phyloP scores from a whole-genome alignment of 1,140 invertebrate genomes.

The Batillaria attramentaria region DNA sequence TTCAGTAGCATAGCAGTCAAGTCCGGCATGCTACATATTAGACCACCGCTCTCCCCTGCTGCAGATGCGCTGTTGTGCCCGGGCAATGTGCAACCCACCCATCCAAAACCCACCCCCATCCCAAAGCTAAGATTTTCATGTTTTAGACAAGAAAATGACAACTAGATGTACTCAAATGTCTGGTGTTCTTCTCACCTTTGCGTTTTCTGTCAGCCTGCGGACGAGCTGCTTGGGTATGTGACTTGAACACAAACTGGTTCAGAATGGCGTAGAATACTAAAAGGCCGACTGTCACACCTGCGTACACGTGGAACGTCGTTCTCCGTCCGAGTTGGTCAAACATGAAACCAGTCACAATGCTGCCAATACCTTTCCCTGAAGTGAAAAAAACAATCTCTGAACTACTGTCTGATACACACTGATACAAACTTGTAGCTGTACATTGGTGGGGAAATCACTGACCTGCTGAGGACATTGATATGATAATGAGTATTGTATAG shows the following conservation, averaged over 20 bases:
- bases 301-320: slow-evolving; percentile 40
- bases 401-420: too few species aligned
- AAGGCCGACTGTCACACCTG: slow-evolving; percentile 27
- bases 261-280: slow-evolving; percentile 34
- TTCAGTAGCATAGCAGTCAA: too few species aligned
- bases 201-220: background rate
- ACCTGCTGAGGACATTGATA: background rate
- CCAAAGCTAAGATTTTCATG: background rate
- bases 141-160: background rate
- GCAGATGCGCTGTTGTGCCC: too few species aligned
- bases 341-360: slow-evolving; percentile 46
- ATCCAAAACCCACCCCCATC: background rate
- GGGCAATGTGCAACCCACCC: too few species aligned
- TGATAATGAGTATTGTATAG: too few species aligned
- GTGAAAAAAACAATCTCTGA: background rate
- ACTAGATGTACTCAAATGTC: background rate
- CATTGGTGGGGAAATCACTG: background rate
- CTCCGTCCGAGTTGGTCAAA: slow-evolving; percentile 38
- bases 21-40: too few species aligned
- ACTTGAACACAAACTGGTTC: slow-evolving; percentile 38
- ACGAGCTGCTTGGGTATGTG: background rate
- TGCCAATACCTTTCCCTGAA: slow-evolving; percentile 49
- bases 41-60: too few species aligned
- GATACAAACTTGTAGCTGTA: background rate
- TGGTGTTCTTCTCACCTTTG: background rate